These are phyloP conservation scores for Pterophyllum scalare DNA, from an alignment of 2,113 vertebrate genomes.

Conservation along the genomic window DNA sequence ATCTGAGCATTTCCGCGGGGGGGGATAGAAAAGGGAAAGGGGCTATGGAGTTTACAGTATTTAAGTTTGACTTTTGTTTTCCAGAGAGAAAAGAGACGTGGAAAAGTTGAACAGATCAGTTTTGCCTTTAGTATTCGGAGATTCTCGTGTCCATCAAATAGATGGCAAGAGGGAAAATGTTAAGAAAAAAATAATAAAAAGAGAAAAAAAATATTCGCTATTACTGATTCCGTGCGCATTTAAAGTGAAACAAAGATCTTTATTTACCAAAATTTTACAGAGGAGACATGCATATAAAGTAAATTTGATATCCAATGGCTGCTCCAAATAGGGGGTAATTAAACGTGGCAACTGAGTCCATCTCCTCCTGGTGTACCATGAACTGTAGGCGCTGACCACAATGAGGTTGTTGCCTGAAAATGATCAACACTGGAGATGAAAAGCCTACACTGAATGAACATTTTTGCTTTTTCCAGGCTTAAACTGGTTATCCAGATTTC, in stretches of 20 bases:
- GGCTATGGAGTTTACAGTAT: constrained; percentile 86
- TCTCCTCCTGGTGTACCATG: constrained; percentile 69
- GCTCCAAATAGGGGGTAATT: constrained; percentile 58
- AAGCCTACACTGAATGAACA: constrained; percentile 74
- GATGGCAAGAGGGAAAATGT: constrained; percentile 66
- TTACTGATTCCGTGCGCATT: constrained; percentile 73
- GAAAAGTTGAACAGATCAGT: constrained; percentile 73
- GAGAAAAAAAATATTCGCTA: constrained; percentile 49
- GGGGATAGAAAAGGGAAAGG: constrained; percentile 66
- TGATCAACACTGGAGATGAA: constrained; percentile 73
- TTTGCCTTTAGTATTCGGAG: constrained; percentile 78
- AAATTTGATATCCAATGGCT: constrained; percentile 69
- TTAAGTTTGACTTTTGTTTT: constrained; percentile 82
- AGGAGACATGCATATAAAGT: constrained; percentile 67
- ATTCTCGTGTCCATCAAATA: constrained; percentile 65
- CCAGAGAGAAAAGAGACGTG: constrained; percentile 73
- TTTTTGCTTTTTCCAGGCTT: constrained; percentile 68
- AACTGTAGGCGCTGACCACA: constrained; percentile 69
- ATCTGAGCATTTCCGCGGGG: constrained; percentile 60
- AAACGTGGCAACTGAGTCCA: constrained; percentile 69
- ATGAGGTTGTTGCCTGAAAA: constrained; percentile 63
- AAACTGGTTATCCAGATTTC: constrained; percentile 77
- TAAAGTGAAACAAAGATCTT: constrained; percentile 80
- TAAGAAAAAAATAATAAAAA: constrained; percentile 47
- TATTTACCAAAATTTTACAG: constrained; percentile 81